Base-by-base conservation (phyloP, 2,888 invertebrate species). In the Papilio gigon region DNA sequence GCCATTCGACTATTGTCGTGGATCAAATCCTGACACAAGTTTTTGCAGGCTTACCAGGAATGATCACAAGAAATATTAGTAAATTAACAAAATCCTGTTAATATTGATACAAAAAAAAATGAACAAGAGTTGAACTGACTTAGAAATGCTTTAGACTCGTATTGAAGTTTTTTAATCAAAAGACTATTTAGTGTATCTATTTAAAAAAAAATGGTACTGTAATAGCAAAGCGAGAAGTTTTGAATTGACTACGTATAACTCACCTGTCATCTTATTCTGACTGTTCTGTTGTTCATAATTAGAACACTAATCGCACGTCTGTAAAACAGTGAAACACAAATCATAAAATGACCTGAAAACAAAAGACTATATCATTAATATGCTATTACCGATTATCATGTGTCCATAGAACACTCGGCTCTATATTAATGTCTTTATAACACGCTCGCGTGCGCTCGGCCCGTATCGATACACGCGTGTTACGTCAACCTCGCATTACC, bases 391-490 rank as follows among this genome's bases (percentile, higher is more conserved):
- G 71, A 84, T 82, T 81, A 82, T 84, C 79, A 82, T 80, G 80
- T 80, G 77, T 76, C 76, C 80, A 78, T 74, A 75, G 77, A 77
- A 68, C 73, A 76, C 78, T 72, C 71, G 70, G 68, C 61, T 74
- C 71, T 75, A 78, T 83, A 81, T 86, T 88, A 86, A 89, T 86
- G 87, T 89, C 88, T 90, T 84, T 86, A 89, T 90, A 89, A 83
- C 83, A 71, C 77, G 81, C 79, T 88, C 76, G 90, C 90, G 90
- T 90, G 90, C 77, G 79, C 78, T 80, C 76, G 70, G 74, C 78
- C 84, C 83, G 79, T 90, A 83, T 82, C 71, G 77, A 75, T 74
- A 76, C 79, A 78, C 80, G 81, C 84, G 81, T 81, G 74, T 78
- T 84, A 81, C 84, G 82, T 85, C 85, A 83, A 80, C 73, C 71